Evolutionary conservation across 2,888 invertebrate genomes (phyloP).

Genomic region (Margaritifera margaritifera): DNA sequence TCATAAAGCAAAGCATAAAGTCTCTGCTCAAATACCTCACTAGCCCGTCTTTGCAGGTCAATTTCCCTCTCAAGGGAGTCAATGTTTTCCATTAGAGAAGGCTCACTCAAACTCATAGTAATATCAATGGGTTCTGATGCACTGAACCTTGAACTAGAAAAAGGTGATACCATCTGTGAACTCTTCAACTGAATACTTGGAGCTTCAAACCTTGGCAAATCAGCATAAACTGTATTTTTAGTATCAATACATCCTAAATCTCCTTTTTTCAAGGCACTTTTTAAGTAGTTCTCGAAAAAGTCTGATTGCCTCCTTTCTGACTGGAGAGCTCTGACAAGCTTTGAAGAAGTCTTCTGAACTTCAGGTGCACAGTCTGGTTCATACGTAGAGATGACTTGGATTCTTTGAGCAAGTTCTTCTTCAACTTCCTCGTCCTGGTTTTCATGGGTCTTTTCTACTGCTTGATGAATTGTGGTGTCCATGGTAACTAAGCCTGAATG

Average conservation of each 20-base stretch:
- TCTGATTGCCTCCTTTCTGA: too few relatives aligned
- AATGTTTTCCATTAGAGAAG: constrained; percentile 27
- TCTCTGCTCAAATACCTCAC: constrained; percentile 50
- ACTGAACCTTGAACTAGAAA: too few relatives aligned
- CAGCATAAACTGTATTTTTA: too few relatives aligned
- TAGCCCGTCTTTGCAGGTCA: constrained; percentile 36
- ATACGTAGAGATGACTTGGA: neutral
- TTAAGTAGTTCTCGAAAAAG: too few relatives aligned
- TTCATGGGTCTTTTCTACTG: neutral
- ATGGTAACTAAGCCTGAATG: constrained; percentile 1
- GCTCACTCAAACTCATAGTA: constrained; percentile 26
- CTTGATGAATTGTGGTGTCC: constrained; percentile 8
- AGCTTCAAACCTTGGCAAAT: too few relatives aligned
- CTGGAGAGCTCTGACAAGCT: neutral
- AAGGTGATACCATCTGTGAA: too few relatives aligned
- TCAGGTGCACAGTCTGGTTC: neutral
- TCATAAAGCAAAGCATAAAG: constrained; percentile 13
- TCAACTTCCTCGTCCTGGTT: constrained; percentile 1
- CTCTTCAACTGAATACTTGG: too few relatives aligned
- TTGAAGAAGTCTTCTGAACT: neutral
- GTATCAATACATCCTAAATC: too few relatives aligned
- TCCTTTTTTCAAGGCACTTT: too few relatives aligned
- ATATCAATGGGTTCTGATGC: neutral
- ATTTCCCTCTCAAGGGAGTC: constrained; percentile 37
- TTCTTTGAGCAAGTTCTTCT: neutral